Conservation (phyloP, 35 echinoderm and acorn worm species). For the Apostichopus japonicus region DNA sequence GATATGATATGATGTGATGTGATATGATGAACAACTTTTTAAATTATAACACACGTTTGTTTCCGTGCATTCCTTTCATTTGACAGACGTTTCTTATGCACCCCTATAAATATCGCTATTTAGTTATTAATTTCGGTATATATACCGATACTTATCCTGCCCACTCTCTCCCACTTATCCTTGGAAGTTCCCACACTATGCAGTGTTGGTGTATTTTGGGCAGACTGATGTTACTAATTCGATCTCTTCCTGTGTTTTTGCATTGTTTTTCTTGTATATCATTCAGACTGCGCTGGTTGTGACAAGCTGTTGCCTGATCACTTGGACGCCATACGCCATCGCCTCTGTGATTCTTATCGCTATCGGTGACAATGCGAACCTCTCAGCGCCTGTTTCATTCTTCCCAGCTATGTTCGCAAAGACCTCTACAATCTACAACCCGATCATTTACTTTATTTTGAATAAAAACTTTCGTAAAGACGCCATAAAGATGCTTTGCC, state of each 20-base stretch:
- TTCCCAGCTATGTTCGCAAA: constrained; percentile 71
- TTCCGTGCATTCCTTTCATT: too few relatives aligned
- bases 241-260: background rate
- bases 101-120: too few relatives aligned
- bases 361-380: background rate
- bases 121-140: too few relatives aligned
- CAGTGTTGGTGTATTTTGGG: background rate
- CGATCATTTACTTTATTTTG: constrained; percentile 77
- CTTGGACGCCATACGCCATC: constrained; percentile 77
- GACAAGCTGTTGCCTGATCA: constrained; percentile 53
- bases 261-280: background rate
- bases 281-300: constrained; percentile 56
- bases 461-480: constrained; percentile 73
- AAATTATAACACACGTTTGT: too few relatives aligned
- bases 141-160: too few relatives aligned
- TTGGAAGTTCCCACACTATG: too few relatives aligned
- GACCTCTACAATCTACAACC: constrained; percentile 68
- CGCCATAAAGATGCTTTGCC: constrained; percentile 36
- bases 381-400: constrained; percentile 1
- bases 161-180: too few relatives aligned
- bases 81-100: too few relatives aligned
- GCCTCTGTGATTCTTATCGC: background rate
- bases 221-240: background rate
- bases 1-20: too few relatives aligned
- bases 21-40: too few relatives aligned